Conservation (phyloP, 2,888 invertebrate species). For the Sarcophaga rosellei region DNA sequence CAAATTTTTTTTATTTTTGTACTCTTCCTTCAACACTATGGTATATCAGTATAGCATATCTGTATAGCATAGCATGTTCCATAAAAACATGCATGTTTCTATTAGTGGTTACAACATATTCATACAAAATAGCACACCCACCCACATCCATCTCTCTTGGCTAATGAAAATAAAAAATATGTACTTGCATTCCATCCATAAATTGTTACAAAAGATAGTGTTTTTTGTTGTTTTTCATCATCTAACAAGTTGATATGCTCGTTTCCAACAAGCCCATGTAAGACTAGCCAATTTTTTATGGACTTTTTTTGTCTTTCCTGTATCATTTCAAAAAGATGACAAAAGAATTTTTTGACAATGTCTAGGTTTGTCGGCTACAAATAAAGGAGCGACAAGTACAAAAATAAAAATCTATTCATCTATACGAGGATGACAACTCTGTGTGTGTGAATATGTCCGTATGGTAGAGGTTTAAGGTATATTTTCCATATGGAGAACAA, state of each 20-base stretch:
- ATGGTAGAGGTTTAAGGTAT: no score
- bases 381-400: slow-evolving; percentile 43
- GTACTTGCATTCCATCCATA: background rate
- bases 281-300: slow-evolving; percentile 59
- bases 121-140: no score
- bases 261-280: slow-evolving; percentile 46
- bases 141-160: no score
- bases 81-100: no score
- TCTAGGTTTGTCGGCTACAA: slow-evolving; percentile 68
- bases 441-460: no score
- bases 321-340: slow-evolving; percentile 62
- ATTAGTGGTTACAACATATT: background rate
- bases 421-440: background rate
- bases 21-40: slow-evolving; percentile 3
- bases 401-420: slow-evolving; percentile 23
- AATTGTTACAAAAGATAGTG: slow-evolving; percentile 59
- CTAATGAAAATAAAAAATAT: background rate
- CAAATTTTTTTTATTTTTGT: slow-evolving; percentile 37
- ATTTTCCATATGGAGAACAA: no score
- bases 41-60: background rate
- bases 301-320: background rate
- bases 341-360: slow-evolving; percentile 71
- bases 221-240: slow-evolving; percentile 32
- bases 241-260: slow-evolving; percentile 59
- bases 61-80: background rate